phyloP scores from a whole-genome alignment of 2,113 vertebrate genomes.

The Rhynchopsitta pachyrhyncha region DNA sequence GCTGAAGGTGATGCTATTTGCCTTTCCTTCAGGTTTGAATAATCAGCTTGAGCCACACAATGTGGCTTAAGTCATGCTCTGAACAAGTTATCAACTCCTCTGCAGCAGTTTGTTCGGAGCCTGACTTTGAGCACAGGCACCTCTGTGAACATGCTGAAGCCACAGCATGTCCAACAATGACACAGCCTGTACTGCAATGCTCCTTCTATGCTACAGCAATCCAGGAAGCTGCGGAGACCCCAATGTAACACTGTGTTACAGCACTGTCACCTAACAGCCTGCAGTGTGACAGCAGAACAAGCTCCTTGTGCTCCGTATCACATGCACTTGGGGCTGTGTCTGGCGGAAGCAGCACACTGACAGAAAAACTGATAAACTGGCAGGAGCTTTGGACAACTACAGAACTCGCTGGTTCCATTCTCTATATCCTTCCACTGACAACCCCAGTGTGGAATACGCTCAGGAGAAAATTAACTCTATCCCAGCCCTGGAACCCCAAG shows the following conservation, averaged over 20 bases:
- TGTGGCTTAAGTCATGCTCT: not conserved
- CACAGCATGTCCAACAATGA: rapidly evolving
- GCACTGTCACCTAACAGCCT: rapidly evolving
- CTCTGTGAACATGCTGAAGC: rapidly evolving
- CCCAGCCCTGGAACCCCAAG: not conserved
- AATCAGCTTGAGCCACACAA: not conserved
- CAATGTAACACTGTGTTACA: rapidly evolving
- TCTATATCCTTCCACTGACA: not conserved
- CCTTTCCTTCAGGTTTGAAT: not conserved
- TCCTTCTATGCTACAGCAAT: not conserved
- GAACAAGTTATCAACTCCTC: rapidly evolving
- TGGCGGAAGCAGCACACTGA: not conserved
- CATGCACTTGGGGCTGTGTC: rapidly evolving
- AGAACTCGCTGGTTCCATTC: not conserved
- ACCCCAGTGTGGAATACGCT: not conserved
- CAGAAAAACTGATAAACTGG: not conserved
- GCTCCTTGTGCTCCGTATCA: rapidly evolving
- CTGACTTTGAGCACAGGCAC: not conserved
- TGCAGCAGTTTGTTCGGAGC: not conserved
- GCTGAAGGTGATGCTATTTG: not conserved
- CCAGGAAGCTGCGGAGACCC: not conserved
- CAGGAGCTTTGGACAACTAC: not conserved
- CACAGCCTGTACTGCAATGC: rapidly evolving
- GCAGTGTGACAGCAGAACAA: rapidly evolving
- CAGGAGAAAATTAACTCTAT: not conserved